Conservation (phyloP, 2,113 vertebrate species). For the Prietella phreatophila region DNA sequence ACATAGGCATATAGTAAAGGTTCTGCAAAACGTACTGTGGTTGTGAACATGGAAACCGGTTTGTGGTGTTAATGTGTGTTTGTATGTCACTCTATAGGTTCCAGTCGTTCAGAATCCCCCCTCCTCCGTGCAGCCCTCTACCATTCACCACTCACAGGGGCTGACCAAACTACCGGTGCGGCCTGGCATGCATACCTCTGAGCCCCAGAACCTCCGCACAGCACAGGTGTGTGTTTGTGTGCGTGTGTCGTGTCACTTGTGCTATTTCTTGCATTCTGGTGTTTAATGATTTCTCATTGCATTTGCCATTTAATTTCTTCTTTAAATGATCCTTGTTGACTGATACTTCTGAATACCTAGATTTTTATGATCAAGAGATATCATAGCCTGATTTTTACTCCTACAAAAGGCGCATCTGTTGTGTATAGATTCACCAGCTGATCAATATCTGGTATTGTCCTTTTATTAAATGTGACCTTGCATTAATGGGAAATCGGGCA, state of each 20-base stretch:
- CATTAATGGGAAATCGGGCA: background rate
- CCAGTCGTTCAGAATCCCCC: slow-evolving; percentile 89
- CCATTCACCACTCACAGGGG: slow-evolving; percentile 83
- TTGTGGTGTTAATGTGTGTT: background rate
- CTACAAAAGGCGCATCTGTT: background rate
- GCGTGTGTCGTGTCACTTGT: background rate
- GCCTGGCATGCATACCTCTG: slow-evolving; percentile 84
- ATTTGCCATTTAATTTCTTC: background rate
- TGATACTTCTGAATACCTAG: background rate
- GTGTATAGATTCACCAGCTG: slow-evolving; percentile 19
- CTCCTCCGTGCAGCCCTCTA: slow-evolving; percentile 84
- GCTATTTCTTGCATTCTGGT: slow-evolving; percentile 11
- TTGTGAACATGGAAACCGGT: background rate
- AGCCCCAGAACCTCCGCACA: slow-evolving; percentile 89
- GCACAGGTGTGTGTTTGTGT: slow-evolving; percentile 78
- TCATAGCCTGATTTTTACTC: background rate
- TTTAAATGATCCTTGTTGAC: background rate
- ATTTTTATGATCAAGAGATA: background rate
- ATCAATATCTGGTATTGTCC: background rate
- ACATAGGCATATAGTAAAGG: background rate
- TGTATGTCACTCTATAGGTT: slow-evolving; percentile 66
- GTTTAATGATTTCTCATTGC: background rate
- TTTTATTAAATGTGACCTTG: background rate
- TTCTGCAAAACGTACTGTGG: background rate
- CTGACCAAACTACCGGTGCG: slow-evolving; percentile 87